A percentile compares a stretch with the other conserved stretches of the same genome.
These are phyloP conservation scores for Cranoglanis bouderius DNA, from an alignment of 2,113 vertebrate genomes.

Conservation along the genomic window DNA sequence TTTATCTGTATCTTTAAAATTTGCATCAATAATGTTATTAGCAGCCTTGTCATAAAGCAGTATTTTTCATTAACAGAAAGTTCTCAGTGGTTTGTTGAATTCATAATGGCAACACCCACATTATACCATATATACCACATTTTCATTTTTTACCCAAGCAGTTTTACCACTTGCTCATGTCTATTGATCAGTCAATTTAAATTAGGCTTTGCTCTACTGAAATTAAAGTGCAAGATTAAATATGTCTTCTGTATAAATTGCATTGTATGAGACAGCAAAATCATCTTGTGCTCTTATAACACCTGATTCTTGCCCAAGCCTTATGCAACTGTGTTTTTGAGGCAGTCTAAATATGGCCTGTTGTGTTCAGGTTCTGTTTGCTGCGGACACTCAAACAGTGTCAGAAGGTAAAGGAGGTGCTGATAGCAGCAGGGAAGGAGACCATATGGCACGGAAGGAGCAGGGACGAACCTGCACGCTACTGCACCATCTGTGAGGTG, in stretches of 20 bases:
- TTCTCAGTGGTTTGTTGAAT: background rate
- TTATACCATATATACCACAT: background rate
- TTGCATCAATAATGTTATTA: too few species aligned
- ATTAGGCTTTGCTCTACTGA: too few species aligned
- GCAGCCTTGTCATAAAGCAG: too few species aligned
- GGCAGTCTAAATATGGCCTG: background rate
- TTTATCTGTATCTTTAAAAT: too few species aligned
- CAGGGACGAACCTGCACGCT: slow-evolving; percentile 94
- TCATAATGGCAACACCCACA: background rate
- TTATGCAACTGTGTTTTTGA: background rate
- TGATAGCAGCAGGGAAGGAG: slow-evolving; percentile 88
- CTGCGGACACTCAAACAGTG: slow-evolving; percentile 95
- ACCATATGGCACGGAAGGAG: slow-evolving; percentile 87
- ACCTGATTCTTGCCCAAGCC: background rate
- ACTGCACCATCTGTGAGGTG: slow-evolving; percentile 98
- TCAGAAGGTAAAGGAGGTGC: slow-evolving; percentile 90
- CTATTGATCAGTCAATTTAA: too few species aligned
- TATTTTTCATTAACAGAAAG: too few species aligned
- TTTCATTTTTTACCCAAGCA: background rate
- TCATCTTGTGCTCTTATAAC: background rate
- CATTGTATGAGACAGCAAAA: background rate
- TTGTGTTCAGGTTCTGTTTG: slow-evolving; percentile 86
- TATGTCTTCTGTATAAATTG: background rate
- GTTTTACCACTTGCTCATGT: background rate
- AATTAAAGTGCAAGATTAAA: background rate